Percentiles rank a stretch among this genome's conserved stretches.
These are phyloP conservation scores for Drosophila nannoptera DNA, from an alignment of 1,140 invertebrate genomes.

Conservation along the genomic window DNA sequence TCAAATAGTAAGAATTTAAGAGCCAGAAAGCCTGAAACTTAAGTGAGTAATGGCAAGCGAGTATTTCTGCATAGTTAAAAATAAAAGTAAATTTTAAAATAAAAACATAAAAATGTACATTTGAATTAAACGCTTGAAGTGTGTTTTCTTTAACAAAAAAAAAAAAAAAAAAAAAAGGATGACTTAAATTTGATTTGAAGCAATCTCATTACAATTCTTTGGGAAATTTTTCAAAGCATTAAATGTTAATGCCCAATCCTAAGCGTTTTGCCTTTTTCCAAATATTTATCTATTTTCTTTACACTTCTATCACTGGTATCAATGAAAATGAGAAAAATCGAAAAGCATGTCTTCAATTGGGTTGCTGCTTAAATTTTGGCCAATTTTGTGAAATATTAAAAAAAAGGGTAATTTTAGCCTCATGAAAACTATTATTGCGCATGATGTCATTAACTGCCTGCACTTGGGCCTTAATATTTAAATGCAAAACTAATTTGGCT, in stretches of 20 bases:
- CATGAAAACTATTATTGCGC: slow-evolving; percentile 27
- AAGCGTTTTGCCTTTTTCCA: too few species aligned
- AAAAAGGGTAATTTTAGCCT: background rate
- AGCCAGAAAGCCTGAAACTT: slow-evolving; percentile 23
- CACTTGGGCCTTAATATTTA: slow-evolving; percentile 35
- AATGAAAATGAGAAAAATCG: too few species aligned
- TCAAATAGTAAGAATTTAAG: slow-evolving; percentile 42
- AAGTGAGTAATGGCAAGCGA: slow-evolving; percentile 28
- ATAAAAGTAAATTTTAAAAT: slow-evolving; percentile 52
- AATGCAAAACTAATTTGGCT: slow-evolving; percentile 36
- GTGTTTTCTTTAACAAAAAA: background rate
- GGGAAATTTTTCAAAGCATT: too few species aligned
- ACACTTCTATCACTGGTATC: too few species aligned
- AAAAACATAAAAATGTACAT: slow-evolving; percentile 52
- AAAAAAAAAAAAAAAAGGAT: too few species aligned
- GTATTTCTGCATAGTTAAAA: slow-evolving; percentile 46
- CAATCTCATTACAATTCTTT: too few species aligned
- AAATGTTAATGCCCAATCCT: too few species aligned
- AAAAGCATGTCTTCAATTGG: too few species aligned
- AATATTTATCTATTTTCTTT: too few species aligned
- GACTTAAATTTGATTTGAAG: too few species aligned
- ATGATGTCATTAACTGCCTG: slow-evolving; percentile 58
- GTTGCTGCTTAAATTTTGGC: too few species aligned
- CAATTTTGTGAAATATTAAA: background rate
- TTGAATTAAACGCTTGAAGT: slow-evolving; percentile 34